Percentiles rank a stretch among this genome's conserved stretches.
phyloP scores from a whole-genome alignment of 2,797 vertebrate species.

The Heterohyrax brucei region DNA sequence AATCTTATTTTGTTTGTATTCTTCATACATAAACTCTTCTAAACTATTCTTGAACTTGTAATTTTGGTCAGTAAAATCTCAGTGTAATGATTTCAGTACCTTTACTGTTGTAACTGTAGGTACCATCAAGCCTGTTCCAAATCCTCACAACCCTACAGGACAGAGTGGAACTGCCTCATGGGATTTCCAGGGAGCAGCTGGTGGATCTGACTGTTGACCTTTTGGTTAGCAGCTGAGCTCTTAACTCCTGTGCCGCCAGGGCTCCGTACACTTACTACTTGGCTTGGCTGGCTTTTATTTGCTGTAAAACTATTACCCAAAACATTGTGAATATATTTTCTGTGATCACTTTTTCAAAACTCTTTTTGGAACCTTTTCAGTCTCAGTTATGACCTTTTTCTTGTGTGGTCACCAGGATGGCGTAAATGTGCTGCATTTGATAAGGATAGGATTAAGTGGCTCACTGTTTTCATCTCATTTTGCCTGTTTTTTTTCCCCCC shows the following conservation, averaged over 20 bases:
- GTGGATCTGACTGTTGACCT: too few species aligned
- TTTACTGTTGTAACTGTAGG: background rate
- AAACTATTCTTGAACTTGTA: background rate
- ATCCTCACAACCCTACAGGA: too few species aligned
- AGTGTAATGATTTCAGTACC: background rate
- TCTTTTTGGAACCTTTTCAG: background rate
- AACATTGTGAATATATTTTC: background rate
- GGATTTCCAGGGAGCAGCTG: too few species aligned
- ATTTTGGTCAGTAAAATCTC: background rate
- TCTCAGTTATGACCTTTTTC: background rate
- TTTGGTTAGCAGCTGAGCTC: too few species aligned
- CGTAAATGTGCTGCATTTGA: background rate
- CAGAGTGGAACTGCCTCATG: too few species aligned
- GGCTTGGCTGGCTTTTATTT: slow-evolving; percentile 51
- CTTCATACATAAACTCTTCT: background rate
- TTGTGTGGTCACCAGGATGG: background rate
- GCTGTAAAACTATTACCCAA: background rate
- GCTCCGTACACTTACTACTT: background rate
- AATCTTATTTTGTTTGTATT: background rate
- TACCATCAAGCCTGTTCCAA: too few species aligned
- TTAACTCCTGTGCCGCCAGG: too few species aligned
- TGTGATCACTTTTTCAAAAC: background rate
- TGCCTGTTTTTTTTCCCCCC: background rate
- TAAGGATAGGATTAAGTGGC: background rate
- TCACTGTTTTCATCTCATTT: background rate